phyloP scores from a whole-genome alignment of 2,113 vertebrate species.

The Podilymbus podiceps region DNA sequence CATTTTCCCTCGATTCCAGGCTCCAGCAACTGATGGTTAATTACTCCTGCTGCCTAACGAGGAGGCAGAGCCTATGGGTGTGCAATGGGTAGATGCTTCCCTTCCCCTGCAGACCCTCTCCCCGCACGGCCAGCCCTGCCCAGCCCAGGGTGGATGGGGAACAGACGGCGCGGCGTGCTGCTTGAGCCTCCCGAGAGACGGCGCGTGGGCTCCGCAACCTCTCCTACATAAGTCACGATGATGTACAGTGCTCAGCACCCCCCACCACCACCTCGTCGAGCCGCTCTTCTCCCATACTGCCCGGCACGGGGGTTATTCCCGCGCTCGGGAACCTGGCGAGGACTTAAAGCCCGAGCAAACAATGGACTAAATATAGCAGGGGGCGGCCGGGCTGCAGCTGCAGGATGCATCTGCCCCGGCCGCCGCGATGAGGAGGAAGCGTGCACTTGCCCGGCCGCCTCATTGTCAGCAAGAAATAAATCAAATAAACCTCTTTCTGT shows the following conservation, averaged over 20 bases:
- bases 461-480: constrained; percentile 49
- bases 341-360: constrained; percentile 30
- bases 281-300: background rate
- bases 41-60: background rate
- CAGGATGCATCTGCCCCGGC: constrained; percentile 63
- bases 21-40: rapidly evolving
- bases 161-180: rapidly evolving
- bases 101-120: background rate
- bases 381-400: background rate
- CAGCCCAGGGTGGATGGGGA: background rate
- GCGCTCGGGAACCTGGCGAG: background rate
- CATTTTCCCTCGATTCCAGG: background rate
- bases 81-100: background rate
- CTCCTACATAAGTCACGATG: rapidly evolving
- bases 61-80: rapidly evolving
- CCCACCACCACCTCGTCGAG: rapidly evolving
- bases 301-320: background rate
- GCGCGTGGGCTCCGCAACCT: rapidly evolving
- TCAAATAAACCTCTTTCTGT: background rate
- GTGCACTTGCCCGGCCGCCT: background rate
- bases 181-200: background rate
- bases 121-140: background rate
- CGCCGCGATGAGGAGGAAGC: background rate
- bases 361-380: constrained; percentile 57
- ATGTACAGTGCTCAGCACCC: background rate